Conservation (phyloP, 2,113 vertebrate species). For the Sturnus vulgaris region DNA sequence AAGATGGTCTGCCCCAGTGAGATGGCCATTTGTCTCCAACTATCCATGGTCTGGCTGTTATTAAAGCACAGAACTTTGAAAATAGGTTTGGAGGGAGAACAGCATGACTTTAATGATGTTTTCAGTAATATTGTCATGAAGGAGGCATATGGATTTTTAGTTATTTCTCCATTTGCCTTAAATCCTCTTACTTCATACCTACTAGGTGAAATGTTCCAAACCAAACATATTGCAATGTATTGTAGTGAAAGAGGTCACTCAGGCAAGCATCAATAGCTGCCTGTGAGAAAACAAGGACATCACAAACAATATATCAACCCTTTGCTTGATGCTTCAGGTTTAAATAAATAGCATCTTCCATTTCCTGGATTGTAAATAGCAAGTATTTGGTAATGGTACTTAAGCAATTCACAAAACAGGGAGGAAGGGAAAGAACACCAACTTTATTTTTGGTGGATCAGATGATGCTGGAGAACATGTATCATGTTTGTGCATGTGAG, state of each 20-base stretch:
- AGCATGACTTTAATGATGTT: not conserved
- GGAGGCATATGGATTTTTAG: not conserved
- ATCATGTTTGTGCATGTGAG: not conserved
- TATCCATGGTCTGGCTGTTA: not conserved
- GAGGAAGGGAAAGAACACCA: not conserved
- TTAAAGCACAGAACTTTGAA: not conserved
- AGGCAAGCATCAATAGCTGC: not conserved
- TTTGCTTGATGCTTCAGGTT: not conserved
- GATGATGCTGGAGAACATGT: not conserved
- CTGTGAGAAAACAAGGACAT: not conserved
- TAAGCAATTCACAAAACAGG: not conserved
- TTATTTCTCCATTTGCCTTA: not conserved
- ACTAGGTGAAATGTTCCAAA: not conserved
- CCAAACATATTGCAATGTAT: not conserved
- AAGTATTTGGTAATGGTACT: slow-evolving; percentile 32
- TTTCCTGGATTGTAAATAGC: slow-evolving; percentile 20
- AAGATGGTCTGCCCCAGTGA: not conserved
- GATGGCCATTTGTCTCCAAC: not conserved
- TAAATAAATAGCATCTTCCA: not conserved
- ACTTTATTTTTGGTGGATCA: not conserved
- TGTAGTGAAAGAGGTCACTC: not conserved
- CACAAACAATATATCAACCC: not conserved
- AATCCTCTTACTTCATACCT: not conserved
- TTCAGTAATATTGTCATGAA: not conserved
- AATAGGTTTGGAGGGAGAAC: not conserved